These are phyloP conservation scores for Ataeniobius toweri DNA, from an alignment of 2,797 vertebrate species.

Conservation along the genomic window DNA sequence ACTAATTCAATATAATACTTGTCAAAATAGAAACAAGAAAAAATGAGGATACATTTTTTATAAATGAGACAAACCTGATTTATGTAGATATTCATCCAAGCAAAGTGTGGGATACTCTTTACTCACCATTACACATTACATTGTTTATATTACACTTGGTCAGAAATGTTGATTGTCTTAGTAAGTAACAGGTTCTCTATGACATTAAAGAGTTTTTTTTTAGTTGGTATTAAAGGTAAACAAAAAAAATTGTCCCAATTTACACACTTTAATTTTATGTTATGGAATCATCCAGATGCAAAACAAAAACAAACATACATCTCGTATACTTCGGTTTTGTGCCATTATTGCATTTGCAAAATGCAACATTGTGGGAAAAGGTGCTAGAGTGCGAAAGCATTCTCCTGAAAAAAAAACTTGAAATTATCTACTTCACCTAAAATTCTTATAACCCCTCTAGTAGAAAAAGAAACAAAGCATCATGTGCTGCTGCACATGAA, in stretches of 20 bases:
- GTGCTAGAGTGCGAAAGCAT: slow-evolving; percentile 53
- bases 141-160: slow-evolving; percentile 9
- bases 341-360: slow-evolving; percentile 32
- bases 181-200: slow-evolving; percentile 25
- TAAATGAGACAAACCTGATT: slow-evolving; percentile 10
- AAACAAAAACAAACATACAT: slow-evolving; percentile 4
- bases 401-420: slow-evolving; percentile 4
- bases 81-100: slow-evolving; percentile 16
- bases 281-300: slow-evolving; percentile 24
- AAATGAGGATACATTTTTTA: not conserved
- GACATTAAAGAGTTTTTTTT: not conserved
- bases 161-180: slow-evolving; percentile 58
- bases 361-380: slow-evolving; percentile 29
- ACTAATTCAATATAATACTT: slow-evolving; percentile 52
- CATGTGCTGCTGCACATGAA: slow-evolving; percentile 34
- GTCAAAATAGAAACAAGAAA: slow-evolving; percentile 42
- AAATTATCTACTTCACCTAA: slow-evolving; percentile 3
- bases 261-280: slow-evolving; percentile 26
- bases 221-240: not conserved
- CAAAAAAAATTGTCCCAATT: not conserved
- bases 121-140: slow-evolving; percentile 5
- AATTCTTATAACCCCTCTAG: slow-evolving; percentile 4
- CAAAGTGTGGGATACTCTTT: not conserved
- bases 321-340: not conserved
- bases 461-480: slow-evolving; percentile 16